Evolutionary conservation across 2,797 vertebrate species (phyloP), one percentile per base, ranked within the genome.

Genomic region (Gymnothorax javanicus): DNA sequence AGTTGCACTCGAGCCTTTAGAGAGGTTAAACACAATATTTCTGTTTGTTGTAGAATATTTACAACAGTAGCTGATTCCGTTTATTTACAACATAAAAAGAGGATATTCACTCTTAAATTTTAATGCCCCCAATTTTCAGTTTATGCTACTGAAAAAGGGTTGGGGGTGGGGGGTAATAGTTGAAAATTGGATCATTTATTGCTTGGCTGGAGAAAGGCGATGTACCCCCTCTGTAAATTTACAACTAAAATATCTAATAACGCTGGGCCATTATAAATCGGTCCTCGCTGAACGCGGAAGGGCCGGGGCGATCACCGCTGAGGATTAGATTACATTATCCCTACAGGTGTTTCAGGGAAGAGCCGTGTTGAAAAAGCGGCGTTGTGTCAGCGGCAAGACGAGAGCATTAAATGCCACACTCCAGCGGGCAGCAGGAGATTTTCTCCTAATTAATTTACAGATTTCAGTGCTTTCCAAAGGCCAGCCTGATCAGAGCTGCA

Each of bases 231-330:
- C 94, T 95, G 93, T 92, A 95, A 95, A 96, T 96, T 95, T 96
- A 96, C 94, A 96, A 95, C 94, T 95, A 95, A 96, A 96, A 95
- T 94, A 94, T 92, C 94, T 94, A 95, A 95, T 96, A 96, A 96
- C 95, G 94, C 93, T 93, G 94, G 91, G 94, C 94, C 95, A 96
- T 96, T 96, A 96, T 94, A 92, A 93, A 92, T 89, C 89, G 92
- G 94, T 92, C 93, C 93, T 93, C 93, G 91, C 91, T 89, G 92
- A 94, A 93, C 95, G 93, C 93, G 23, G 69, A 93, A 92, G 93
- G 94, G 94, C 92, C 89, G 92, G 91, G 94, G 93, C 92, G 93
- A 94, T 93, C 93, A 92, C 94, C 93, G 93, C 94, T 94, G 93
- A 94, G 96, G 96, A 95, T 96, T 95, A 96, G 93, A 91, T 88